A percentile compares a stretch with the other conserved stretches of the same genome.
These are phyloP conservation scores for Pissodes strobi DNA, from an alignment of 1,140 invertebrate genomes.

Conservation along the genomic window DNA sequence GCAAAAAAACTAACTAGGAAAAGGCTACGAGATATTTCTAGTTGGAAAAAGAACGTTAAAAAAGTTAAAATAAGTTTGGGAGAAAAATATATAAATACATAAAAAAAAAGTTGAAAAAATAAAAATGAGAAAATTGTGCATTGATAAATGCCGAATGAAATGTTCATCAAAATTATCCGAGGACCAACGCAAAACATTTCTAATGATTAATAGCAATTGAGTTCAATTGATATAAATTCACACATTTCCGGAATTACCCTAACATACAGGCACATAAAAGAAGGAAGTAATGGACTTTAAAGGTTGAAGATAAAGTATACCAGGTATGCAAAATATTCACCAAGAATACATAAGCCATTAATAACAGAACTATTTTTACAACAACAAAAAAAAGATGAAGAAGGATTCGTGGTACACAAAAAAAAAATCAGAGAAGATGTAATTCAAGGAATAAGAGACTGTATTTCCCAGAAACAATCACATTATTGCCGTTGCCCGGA, in stretches of 20 bases:
- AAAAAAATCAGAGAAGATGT: no score
- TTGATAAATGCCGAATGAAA: no score
- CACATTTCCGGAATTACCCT: no score
- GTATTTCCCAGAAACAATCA: not conserved
- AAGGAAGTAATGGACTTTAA: not conserved
- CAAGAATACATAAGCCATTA: not conserved
- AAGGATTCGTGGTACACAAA: not conserved
- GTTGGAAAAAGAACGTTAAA: no score
- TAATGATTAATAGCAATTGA: not conserved
- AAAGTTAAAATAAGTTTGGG: no score
- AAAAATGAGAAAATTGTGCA: not conserved
- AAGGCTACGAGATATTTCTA: no score
- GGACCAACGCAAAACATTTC: no score
- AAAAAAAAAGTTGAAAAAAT: not conserved
- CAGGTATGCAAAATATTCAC: not conserved
- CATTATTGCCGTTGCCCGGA: not conserved
- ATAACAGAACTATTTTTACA: no score
- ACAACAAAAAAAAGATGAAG: not conserved
- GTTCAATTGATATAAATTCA: no score
- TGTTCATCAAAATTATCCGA: no score
- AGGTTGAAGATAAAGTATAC: not conserved
- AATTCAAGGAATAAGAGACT: not conserved
- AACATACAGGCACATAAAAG: not conserved
- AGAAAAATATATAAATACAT: not conserved
- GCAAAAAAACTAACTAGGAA: not conserved